Conservation (phyloP, 1,140 invertebrate genomes). For the Drosophila micromelanica region DNA sequence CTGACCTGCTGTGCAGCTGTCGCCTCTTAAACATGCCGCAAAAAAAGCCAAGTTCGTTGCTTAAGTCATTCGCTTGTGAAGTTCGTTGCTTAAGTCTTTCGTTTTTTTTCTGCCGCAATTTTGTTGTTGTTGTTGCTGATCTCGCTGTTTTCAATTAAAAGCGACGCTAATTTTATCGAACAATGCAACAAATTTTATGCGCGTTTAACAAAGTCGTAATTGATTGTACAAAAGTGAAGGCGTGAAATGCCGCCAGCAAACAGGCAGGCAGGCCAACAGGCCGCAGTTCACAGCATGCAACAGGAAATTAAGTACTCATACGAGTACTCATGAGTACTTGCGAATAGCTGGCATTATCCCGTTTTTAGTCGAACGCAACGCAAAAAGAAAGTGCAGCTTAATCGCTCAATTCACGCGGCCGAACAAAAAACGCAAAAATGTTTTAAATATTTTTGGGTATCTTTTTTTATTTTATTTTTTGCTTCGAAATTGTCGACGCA, state of each 20-base stretch:
- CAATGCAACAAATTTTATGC: constrained; percentile 58
- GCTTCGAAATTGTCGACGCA: constrained; percentile 4
- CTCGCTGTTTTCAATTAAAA: constrained; percentile 55
- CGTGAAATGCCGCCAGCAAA: constrained; percentile 42
- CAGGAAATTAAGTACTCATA: constrained; percentile 6
- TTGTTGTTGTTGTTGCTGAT: background rate
- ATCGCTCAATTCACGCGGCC: constrained; percentile 58
- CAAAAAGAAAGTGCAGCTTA: constrained; percentile 63
- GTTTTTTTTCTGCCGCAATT: background rate
- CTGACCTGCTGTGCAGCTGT: constrained; percentile 38
- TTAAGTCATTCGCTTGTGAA: constrained; percentile 20
- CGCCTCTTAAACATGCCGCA: constrained; percentile 26
- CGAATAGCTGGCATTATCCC: constrained; percentile 10
- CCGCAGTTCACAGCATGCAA: too few species aligned
- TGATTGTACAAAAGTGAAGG: constrained; percentile 57
- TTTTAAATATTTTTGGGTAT: constrained; percentile 11
- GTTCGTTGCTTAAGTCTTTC: constrained; percentile 42
- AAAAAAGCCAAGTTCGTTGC: constrained; percentile 25
- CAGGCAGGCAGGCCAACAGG: background rate
- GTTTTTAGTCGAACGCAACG: background rate
- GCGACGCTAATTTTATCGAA: constrained; percentile 47
- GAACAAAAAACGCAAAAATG: constrained; percentile 1
- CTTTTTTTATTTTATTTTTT: constrained; percentile 22
- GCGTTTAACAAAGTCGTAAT: constrained; percentile 63
- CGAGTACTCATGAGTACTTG: background rate